Base-by-base conservation (phyloP, 2,888 invertebrate genomes). In the Scotopteryx bipunctaria region DNA sequence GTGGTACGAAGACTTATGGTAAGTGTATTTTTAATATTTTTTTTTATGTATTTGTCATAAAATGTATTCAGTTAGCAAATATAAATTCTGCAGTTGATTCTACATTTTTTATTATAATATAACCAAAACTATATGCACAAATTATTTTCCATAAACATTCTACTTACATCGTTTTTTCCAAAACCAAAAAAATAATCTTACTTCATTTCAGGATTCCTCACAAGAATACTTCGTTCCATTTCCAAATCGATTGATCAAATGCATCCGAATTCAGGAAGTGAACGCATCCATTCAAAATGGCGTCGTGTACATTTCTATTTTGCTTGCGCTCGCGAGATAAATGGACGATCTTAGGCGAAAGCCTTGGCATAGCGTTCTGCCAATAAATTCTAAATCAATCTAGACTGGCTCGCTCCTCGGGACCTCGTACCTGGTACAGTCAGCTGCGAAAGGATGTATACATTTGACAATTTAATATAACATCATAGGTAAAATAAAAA, bases 331-430 rank as follows among this genome's bases (percentile, higher is more conserved):
- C 35, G 64, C 63, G 73, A 83, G 79, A 85, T 81, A 82, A 83
- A 85, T 85, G 71, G 81, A 66, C 69, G 66, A 73, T 80, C 83
- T 83, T 73, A 78, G 77, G 76, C 69, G 77, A 77, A 72, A 81
- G 76, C 73, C 69, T 67, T 72, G 76, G 76, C 75, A 77, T 46
- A 57, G 72, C 74, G 75, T 77, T 80, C 76, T 70, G 72, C 76
- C 83, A 81, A 85, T 85, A 84, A 81, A 85, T 84, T 80, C 73
- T 74, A 76, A 83, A 85, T 84, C 83, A 83, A 83, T 86, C 80
- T 76, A 75, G 75, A 73, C 53, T 47, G 54, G 61, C 31, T 55
- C 61, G 59, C 54, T 60, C 63, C 61, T 63, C 48, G 45, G 42
- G 49, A 29, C 37, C 50, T 51, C 42, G 46, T 47, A 51, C 43